A percentile compares a stretch with the other conserved stretches of the same genome.
These are phyloP conservation scores for Xylota sylvarum DNA, from an alignment of 2,888 invertebrate species.

Conservation along the genomic window DNA sequence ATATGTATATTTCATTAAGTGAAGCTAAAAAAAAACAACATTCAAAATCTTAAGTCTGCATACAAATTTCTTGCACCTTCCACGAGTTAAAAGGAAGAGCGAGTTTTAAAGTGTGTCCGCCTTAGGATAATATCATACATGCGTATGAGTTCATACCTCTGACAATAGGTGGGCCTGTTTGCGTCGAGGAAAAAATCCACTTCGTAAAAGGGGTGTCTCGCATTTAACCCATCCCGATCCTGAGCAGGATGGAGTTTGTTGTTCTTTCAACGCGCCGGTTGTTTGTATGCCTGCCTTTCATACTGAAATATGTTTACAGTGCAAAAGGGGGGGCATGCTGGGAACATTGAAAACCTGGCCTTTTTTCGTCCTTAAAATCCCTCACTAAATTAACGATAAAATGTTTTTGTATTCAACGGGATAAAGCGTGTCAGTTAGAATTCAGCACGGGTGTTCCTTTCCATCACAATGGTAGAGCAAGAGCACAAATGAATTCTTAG, in stretches of 20 bases:
- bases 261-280: conserved; percentile 18
- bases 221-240: background rate
- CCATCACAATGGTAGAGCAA: background rate
- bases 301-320: conserved; percentile 33
- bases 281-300: conserved; percentile 22
- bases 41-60: background rate
- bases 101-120: conserved; percentile 26
- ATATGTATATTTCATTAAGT: conserved; percentile 39
- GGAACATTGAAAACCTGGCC: conserved; percentile 3
- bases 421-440: conserved; percentile 14
- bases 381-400: conserved; percentile 22
- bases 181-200: background rate
- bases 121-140: conserved; percentile 32
- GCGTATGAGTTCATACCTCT: conserved; percentile 27
- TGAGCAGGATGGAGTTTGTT: background rate
- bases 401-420: conserved; percentile 5
- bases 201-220: background rate
- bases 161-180: conserved; percentile 10
- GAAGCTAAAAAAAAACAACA: conserved; percentile 9
- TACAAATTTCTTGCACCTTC: conserved; percentile 28
- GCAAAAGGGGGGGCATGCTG: background rate
- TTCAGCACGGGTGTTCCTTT: background rate
- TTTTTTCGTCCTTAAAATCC: conserved; percentile 21
- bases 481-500: background rate
- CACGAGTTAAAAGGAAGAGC: conserved; percentile 2